Base-by-base conservation (phyloP, 2,888 invertebrate genomes). In the Holacanthella duospinosa region DNA sequence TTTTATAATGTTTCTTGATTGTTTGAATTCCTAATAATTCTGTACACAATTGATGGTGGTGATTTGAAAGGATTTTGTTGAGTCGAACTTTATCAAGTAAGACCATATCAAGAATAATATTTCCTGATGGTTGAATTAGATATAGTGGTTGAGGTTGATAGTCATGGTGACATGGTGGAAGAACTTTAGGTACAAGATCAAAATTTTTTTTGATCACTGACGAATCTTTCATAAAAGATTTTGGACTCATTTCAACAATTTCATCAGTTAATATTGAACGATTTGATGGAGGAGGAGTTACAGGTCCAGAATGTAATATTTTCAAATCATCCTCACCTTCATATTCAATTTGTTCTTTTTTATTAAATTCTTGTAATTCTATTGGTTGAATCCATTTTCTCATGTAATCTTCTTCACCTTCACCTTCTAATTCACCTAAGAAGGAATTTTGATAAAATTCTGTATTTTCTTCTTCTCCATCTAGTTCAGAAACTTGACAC, bases 71-170 rank as follows among this genome's bases (percentile, higher is more conserved):
- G 24, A 12, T 19, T 9, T 44, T 24, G 6, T 2, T 26, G 19
- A 63, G n/a, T 9, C 27, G 21, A 2, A 21, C 2, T 12, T 27
- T 16, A 27, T 44, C 24, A 3, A 55, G 19, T 19, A 12, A 25
- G 24, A 63, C 26, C 24, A 54, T 25, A 25, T 59, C 59, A 48
- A 63, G 16, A 2, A 24, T 29, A 29, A 19, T 27, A 24, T 63
- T 48, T 27, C 59, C 59, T 2, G 63, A 59, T 36, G 28, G 26
- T 26, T 24, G 48, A 16, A 25, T 3, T 24, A 9, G 12, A 27
- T 63, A 59, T 9, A 63, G 26, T 4, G 63, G 59, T 55, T 58
- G 28, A n/a, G 44, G 59, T 6, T 25, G n/a, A 27, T 24, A 27
- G 36, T 43, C 44, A 44, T 36, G 24, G 6, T 29, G 21, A 21